Base-by-base conservation (phyloP, 2,888 invertebrate species). In the Ormyrus rosae region DNA sequence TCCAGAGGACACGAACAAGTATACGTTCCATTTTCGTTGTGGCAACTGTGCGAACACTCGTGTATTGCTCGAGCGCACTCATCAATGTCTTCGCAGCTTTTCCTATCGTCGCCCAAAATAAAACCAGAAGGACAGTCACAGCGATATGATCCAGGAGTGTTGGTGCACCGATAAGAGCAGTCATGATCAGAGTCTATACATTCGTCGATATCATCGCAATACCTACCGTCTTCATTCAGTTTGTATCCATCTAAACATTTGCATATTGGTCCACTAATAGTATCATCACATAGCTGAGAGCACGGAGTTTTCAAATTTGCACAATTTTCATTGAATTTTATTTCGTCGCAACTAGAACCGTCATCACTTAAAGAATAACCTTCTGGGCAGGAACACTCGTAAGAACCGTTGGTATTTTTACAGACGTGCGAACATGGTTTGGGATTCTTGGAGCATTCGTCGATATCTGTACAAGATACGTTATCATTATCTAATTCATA, bases 21-120 rank as follows among this genome's bases (percentile, higher is more conserved):
- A 78, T 90, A 91, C 45, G 92, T 90, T 0, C 93, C 93, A n/a
- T 91, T 91, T 4, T 90, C 89, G 78, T 93, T 93, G 69, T 91
- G 88, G 85, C 94, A 94, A 61, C 91, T 90, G 82, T 92, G 91
- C 0, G 92, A 92, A 81, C 95, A 94, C n/a, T 91, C 92, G 72
- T 91, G 87, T 34, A 79, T 81, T 60, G 90, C 91, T 10, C 90
- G 91, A 3, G 89, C 85, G 82, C 93, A 93, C 84, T 94, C 94
- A 86, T 94, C 92, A 6, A 93, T 88, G 86, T 93, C 92, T 71
- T 90, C 88, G 81, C 92, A 92, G n/a, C 83, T 85, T 65, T 83
- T 86, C 70, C 88, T 87, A 81, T 91, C 90, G 34, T 87, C 85
- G 8, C 88, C 86, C n/a, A 92, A 85, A 7, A 89, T 85, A 80